Base-by-base conservation (phyloP, 1,140 invertebrate genomes). In the Paraescarpia echinospica region DNA sequence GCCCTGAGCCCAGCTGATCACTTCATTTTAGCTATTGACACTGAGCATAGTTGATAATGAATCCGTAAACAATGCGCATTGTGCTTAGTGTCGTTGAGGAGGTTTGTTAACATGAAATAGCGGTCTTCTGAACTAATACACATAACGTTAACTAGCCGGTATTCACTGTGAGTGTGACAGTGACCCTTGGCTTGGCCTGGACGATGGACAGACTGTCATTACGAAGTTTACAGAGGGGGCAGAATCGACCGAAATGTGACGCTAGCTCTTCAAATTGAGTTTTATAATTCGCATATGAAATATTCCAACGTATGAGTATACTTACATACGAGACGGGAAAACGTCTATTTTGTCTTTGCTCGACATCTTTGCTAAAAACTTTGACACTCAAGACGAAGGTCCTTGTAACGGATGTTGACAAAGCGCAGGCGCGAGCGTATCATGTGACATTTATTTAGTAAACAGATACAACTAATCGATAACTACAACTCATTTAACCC, bases 281-380 rank as follows among this genome's bases (percentile, higher is more conserved):
- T 77, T 77, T 18, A 18, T 27, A 77, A 77, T 27, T 27, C 0
- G 22, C 59, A 77, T 77, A 22, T 35, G 41, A 92, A 92, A 18
- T 22, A 89, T 41, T 89, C 92, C n/a, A 41, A 34, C 33, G 34
- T 34, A 92, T 34, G n/a, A 92, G 89, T 89, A 48, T 91, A 96
- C 98, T 98, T 97, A 99, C 99, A 99, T 99, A 97, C 99, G 97
- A 95, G 99, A 99, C 95, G 99, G 99, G 97, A 99, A 99, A 97
- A 99, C 98, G 93, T 98, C 97, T 95, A 99, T 97, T 96, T 97
- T 98, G 95, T 99, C 99, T 97, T 98, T 99, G 95, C 97, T 97
- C 96, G 98, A 99, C 98, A 99, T 99, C 96, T 97, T 98, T 41
- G 77, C 34, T 34, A 34, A 93, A 35, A 93, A 93, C 90, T 93